Evolutionary conservation across 2,888 invertebrate genomes (phyloP).

Genomic region (Sarcophaga caerulescens): DNA sequence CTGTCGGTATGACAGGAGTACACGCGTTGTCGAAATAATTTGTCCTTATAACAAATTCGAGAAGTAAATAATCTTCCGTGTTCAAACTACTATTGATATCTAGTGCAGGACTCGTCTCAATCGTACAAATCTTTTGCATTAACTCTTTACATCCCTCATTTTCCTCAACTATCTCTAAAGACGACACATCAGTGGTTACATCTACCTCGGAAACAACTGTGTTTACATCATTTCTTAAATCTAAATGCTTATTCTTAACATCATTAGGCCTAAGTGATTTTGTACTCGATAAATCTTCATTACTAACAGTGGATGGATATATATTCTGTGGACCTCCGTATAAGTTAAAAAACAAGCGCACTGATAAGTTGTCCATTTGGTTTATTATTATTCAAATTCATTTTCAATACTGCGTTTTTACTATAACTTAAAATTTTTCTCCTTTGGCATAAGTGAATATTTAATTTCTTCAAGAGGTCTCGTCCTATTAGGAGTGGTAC

Average conservation of each 20-base stretch:
- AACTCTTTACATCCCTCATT: no score
- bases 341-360: no score
- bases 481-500: slow-evolving; percentile 9
- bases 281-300: not conserved
- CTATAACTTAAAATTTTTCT: not conserved
- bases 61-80: not conserved
- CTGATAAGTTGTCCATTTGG: no score
- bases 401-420: not conserved
- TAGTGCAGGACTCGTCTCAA: not conserved
- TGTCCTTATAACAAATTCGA: not conserved
- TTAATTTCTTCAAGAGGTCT: not conserved
- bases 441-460: not conserved
- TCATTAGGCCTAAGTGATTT: not conserved
- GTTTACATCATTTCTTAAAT: no score
- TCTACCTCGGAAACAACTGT: not conserved
- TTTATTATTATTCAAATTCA: not conserved
- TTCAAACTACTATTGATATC: not conserved
- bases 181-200: no score
- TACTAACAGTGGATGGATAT: not conserved
- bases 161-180: not conserved
- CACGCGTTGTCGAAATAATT: no score
- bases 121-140: slow-evolving; percentile 2
- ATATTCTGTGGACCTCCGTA: not conserved
- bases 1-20: not conserved
- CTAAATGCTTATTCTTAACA: not conserved